Evolutionary conservation across 1,140 invertebrate genomes (phyloP).

Genomic region (Meloidogyne floridensis): DNA sequence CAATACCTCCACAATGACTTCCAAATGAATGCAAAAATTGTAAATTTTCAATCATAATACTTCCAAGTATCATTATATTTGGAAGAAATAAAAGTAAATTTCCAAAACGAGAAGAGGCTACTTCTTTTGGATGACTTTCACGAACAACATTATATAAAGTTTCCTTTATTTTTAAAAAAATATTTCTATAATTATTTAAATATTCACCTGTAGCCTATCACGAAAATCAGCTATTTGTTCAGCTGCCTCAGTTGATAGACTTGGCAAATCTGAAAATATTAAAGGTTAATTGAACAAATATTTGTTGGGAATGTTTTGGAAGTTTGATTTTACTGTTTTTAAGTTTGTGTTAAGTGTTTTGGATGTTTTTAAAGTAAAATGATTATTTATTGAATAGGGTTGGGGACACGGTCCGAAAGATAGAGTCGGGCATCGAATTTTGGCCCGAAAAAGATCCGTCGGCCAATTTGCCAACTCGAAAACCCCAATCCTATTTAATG

Average conservation of each 20-base stretch:
- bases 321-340: too few relatives aligned
- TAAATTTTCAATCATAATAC: slow-evolving; percentile 57
- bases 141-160: slow-evolving; percentile 66
- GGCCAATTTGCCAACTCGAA: too few relatives aligned
- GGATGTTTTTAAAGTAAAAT: too few relatives aligned
- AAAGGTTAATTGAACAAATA: slow-evolving; percentile 20
- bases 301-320: too few relatives aligned
- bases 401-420: too few relatives aligned
- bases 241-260: slow-evolving; percentile 53
- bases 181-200: not conserved
- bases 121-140: slow-evolving; percentile 65
- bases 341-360: too few relatives aligned
- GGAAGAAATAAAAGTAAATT: slow-evolving; percentile 62
- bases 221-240: slow-evolving; percentile 63
- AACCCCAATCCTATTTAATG: too few relatives aligned
- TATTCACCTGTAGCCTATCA: slow-evolving; percentile 53
- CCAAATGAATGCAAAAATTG: slow-evolving; percentile 63
- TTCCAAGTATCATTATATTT: slow-evolving; percentile 55
- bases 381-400: too few relatives aligned
- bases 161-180: slow-evolving; percentile 33
- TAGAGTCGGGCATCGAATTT: too few relatives aligned
- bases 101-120: slow-evolving; percentile 61
- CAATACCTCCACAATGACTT: slow-evolving; percentile 50
- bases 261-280: slow-evolving; percentile 50
- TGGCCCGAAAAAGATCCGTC: too few relatives aligned